Evolutionary conservation across 1,140 invertebrate species (phyloP).

Genomic region (Asbolus verrucosus): DNA sequence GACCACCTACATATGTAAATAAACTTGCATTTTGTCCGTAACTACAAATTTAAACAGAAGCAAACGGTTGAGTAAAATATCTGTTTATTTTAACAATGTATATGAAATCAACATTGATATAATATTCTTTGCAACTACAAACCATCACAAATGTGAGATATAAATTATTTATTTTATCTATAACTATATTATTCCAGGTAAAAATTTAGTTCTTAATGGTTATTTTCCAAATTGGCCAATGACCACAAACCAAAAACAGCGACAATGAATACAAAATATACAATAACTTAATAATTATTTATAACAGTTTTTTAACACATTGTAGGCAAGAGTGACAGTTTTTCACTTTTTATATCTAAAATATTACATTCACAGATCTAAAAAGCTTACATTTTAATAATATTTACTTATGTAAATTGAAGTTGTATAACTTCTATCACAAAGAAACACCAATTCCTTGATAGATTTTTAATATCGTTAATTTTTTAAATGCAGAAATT

Average conservation of each 20-base stretch:
- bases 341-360: conserved; percentile 27
- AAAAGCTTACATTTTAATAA: conserved; percentile 32
- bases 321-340: conserved; percentile 40
- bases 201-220: conserved; percentile 10
- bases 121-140: conserved; percentile 43
- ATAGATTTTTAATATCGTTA: conserved; percentile 26
- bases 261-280: conserved; percentile 30
- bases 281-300: conserved; percentile 18
- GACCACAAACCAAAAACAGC: conserved; percentile 2
- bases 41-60: neutral
- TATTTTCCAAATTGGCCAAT: neutral
- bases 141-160: conserved; percentile 36
- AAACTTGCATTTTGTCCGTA: no score
- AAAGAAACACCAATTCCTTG: conserved; percentile 46
- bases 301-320: conserved; percentile 13
- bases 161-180: conserved; percentile 23
- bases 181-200: conserved; percentile 22
- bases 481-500: conserved; percentile 16
- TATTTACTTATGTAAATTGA: conserved; percentile 26
- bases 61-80: conserved; percentile 34
- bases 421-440: conserved; percentile 36
- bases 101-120: conserved; percentile 48
- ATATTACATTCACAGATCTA: conserved; percentile 38
- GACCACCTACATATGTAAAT: neutral
- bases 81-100: conserved; percentile 47